Evolutionary conservation across 2,113 vertebrate species (phyloP).

Genomic region (rabbit (Oryctolagus cuniculus)): DNA sequence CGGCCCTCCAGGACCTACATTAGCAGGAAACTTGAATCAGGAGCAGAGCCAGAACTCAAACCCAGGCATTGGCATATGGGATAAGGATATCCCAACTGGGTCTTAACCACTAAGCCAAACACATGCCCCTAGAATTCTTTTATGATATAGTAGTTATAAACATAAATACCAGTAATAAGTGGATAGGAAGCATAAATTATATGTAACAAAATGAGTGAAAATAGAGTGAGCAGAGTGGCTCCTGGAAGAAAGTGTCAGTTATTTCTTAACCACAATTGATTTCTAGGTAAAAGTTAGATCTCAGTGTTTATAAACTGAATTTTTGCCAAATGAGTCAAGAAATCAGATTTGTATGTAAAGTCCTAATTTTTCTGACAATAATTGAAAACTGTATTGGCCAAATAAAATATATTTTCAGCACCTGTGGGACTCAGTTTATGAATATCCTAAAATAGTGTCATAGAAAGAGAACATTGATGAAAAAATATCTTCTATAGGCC

Average conservation of each 20-base stretch:
- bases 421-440: background rate
- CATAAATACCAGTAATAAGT: background rate
- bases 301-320: background rate
- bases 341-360: background rate
- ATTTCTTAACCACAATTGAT: background rate
- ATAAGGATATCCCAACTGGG: no score
- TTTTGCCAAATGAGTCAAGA: background rate
- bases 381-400: background rate
- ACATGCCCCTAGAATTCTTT: no score
- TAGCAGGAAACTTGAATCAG: no score
- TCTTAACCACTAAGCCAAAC: no score
- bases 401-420: background rate
- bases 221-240: background rate
- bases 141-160: background rate
- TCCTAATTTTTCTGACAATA: background rate
- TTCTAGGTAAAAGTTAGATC: background rate
- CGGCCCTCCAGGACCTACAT: no score
- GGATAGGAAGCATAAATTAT: background rate
- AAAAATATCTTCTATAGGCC: background rate
- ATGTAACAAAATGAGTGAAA: background rate
- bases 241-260: background rate
- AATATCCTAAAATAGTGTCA: background rate
- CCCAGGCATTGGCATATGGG: no score
- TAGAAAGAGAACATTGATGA: background rate
- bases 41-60: no score